Base-by-base conservation (phyloP, 2,797 vertebrate species). In the Moxostoma hubbsi region DNA sequence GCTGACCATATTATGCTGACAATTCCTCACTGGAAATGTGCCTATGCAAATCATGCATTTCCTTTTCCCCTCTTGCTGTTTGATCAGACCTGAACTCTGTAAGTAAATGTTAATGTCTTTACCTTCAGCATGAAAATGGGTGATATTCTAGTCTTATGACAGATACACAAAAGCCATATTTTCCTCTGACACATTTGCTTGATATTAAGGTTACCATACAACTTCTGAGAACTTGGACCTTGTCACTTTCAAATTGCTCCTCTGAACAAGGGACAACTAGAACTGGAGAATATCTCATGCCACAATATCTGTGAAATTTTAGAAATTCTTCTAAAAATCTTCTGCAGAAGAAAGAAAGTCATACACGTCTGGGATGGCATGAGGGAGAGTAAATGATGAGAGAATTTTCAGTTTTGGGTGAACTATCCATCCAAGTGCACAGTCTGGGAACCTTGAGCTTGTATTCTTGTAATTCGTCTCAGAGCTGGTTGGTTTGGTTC, bases 21-120 rank as follows among this genome's bases (percentile, higher is more conserved):
- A 82, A 62, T 82, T 80, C 73, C 73, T 69, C 24, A 45, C 50
- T 1, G 18, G 51, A 45, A 51, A 68, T 66, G 73, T 24, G 58
- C 36, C 46, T 65, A 55, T 73, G 71, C 59, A 73, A 73, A 84
- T 72, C 70, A 61, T 47, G 43, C 49, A 54, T 74, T 85, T 78
- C 70, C 74, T 62, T 45, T 72, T 66, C 77, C 70, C 64, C 65
- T 59, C 58, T 62, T 2, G 12, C 43, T 49, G 50, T 78, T 73
- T 81, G 70, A 82, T 78, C 63, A 50, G 69, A 36, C 61, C 65
- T 68, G 62, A 72, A 62, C 43, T 57, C 65, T 62, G 57, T 63
- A 77, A 36, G 55, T 45, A 73, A 77, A 80, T 61, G 55, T 73
- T 62, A 68, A 63, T 6, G 1, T 57, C 67, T 76, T 69, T 36